These are phyloP conservation scores for Petaurus breviceps DNA, from an alignment of 2,113 vertebrate genomes.

Conservation along the genomic window DNA sequence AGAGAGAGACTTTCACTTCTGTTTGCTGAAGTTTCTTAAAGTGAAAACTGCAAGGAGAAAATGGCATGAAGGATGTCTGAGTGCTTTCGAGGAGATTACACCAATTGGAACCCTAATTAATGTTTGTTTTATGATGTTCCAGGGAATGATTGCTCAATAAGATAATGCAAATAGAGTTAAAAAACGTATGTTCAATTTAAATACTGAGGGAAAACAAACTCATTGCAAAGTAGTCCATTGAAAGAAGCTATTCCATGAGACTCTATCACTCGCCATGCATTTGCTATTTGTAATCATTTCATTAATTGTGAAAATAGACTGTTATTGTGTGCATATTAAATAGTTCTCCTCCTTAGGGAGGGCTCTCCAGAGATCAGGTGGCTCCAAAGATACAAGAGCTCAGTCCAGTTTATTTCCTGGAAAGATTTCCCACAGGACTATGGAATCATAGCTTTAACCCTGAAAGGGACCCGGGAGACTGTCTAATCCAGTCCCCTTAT, in stretches of 20 bases:
- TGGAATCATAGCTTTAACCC: neutral
- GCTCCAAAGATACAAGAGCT: neutral
- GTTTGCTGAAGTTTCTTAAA: constrained; percentile 4
- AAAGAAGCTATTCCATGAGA: constrained; percentile 64
- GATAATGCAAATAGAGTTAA: constrained; percentile 78
- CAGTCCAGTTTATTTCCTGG: rapidly evolving
- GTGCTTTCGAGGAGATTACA: constrained; percentile 69
- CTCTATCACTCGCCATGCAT: constrained; percentile 5
- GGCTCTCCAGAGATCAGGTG: neutral
- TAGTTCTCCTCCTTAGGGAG: rapidly evolving
- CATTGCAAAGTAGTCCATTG: constrained; percentile 36
- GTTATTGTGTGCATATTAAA: neutral
- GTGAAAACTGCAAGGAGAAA: neutral
- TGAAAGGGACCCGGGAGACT: neutral
- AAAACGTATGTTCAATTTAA: constrained; percentile 58
- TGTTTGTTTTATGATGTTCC: constrained; percentile 83
- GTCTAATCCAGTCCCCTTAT: neutral
- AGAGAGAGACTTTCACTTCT: neutral
- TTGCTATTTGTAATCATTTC: constrained; percentile 41
- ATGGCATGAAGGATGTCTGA: constrained; percentile 23
- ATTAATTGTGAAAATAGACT: constrained; percentile 59
- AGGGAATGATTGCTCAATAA: constrained; percentile 78
- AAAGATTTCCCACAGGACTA: neutral
- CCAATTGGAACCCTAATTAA: constrained; percentile 80
- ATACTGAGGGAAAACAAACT: constrained; percentile 62